Evolutionary conservation across 2,113 vertebrate species (phyloP), one percentile per base, ranked within the genome.

Genomic region (Orientallactaga bullata): DNA sequence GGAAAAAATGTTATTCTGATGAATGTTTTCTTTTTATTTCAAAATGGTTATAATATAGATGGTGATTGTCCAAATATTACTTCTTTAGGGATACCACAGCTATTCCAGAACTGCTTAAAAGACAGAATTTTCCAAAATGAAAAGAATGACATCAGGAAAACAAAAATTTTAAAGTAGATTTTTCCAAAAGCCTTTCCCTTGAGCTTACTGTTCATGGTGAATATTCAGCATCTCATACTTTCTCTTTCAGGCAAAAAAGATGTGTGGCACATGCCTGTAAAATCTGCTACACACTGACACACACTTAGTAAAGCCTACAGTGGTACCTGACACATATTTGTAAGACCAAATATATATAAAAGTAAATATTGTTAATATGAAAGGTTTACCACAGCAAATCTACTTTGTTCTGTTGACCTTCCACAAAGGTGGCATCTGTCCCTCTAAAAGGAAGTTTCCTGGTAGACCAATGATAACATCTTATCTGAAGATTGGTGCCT

Each of bases 311-410:
- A 71, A 68, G 12, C 28, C 7, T 16, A 1, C 4, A 5, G 21
- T 39, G 37, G 26, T 10, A 90, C 2, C 3, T 28, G 30, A 42
- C 18, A 39, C 7, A n/a, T n/a, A 65, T 58, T 58, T 51, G n/a
- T 42, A 78, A 20, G 30, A 55, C 26, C 42, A 85, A 47, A 58
- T 47, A 47, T 47, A 47, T 5, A 47, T 88, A 85, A 97, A 95
- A 78, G 71, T 93, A 97, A 96, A 96, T 88, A 96, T 5, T 82
- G 16, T 81, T 82, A 72, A 79, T 88, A 87, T 16, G 95, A 94
- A 95, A 89, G 60, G 26, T 96, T 95, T 95, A 89, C 85, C 87
- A 91, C 86, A 81, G 86, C 80, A 94, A 93, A 63, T 86, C 21
- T 17, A 76, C 28, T 92, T 3, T 71, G 35, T 89, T 97, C 35